Base-by-base conservation (phyloP, 2,888 invertebrate species). In the Drosophila longiperda region DNA sequence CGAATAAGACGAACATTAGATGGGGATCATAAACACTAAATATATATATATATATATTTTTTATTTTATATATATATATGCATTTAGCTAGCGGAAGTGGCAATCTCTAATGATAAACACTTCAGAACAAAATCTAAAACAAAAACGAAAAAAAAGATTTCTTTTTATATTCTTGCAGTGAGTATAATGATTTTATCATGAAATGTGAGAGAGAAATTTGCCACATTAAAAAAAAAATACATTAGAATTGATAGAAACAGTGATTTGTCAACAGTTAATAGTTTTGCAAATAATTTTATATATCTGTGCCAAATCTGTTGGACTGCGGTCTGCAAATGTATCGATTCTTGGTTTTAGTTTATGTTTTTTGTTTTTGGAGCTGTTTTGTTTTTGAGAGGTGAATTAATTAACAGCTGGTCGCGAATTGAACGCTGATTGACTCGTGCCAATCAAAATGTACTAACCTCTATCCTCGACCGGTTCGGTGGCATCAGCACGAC, bases 381-480 rank as follows among this genome's bases (percentile, higher is more conserved):
- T 73, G 54, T 49, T 80, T 75, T 62, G 63, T 75, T 82, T 72
- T 71, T 58, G 73, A 68, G 54, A 66, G 50, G 55, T 81, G 73
- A 55, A 67, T 79, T 69, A 73, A 77, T 84, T 87, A 87, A 62
- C 73, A 67, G 42, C n/a, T 67, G 64, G 26, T 23, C 12, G 83
- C 40, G 32, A 82, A 82, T 82, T 72, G 62, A 48, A 20, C 49
- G 33, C 59, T 60, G 67, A 74, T 69, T 65, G 66, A 89, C 79
- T 80, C 72, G 87, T 88, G 89, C 66, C 77, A 75, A 82, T 77
- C 70, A 74, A 87, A 73, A 67, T 73, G 71, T 85, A 86, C 85
- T 87, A 84, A 86, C 85, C 85, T 86, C 89, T 87, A 82, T 86
- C 89, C 61, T 86, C 85, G 68, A 86, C 85, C 82, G 84, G 84